Evolutionary conservation across 1,140 invertebrate species (phyloP).

Genomic region (Caenorhabditis brenneri): DNA sequence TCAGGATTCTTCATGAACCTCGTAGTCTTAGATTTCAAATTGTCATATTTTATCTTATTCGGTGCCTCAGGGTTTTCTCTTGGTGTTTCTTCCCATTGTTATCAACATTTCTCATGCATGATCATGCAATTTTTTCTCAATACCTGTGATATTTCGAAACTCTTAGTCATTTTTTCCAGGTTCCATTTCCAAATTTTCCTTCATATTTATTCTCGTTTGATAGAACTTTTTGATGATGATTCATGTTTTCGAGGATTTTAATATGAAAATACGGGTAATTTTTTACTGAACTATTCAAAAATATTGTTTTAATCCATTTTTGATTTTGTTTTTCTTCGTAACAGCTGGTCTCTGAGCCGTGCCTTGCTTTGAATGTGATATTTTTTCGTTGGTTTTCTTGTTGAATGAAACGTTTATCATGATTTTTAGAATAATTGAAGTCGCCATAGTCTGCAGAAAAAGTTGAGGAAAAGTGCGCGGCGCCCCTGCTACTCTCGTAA

Average conservation of each 20-base stretch:
- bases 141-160: slow-evolving; percentile 10
- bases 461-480: background rate
- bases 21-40: background rate
- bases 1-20: background rate
- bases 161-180: slow-evolving; percentile 17
- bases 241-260: background rate
- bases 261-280: background rate
- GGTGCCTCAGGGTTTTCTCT: background rate
- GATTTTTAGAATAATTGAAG: too few relatives aligned
- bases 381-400: slow-evolving; percentile 5
- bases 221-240: background rate
- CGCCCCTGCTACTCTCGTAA: background rate
- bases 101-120: background rate
- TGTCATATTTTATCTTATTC: background rate
- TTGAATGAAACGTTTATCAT: slow-evolving; percentile 24
- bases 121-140: background rate
- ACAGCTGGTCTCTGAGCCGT: slow-evolving; percentile 38
- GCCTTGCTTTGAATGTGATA: slow-evolving; percentile 36
- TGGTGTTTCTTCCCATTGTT: background rate
- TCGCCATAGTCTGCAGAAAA: too few relatives aligned
- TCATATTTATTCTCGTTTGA: slow-evolving; percentile 37
- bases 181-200: background rate
- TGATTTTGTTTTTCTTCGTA: background rate
- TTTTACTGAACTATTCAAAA: background rate
- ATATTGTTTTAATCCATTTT: background rate